Conservation (phyloP, 2,113 vertebrate genomes). For the Ailurus styani region DNA sequence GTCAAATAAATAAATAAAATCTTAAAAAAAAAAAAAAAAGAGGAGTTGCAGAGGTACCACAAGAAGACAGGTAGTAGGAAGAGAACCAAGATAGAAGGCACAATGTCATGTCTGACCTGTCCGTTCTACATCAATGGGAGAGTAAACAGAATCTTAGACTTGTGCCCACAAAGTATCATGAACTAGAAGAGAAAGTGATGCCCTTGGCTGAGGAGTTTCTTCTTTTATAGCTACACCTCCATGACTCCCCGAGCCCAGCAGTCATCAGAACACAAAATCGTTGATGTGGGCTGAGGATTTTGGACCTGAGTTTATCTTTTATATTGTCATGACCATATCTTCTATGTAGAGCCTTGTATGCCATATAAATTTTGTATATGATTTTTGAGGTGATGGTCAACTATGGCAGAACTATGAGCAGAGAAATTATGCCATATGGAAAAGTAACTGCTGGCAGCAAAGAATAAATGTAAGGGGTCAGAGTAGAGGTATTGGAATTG, state of each 20-base stretch:
- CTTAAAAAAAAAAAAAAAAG: too few species aligned
- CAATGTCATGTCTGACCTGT: background rate
- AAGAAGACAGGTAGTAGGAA: background rate
- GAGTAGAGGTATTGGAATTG: background rate
- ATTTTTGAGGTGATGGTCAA: background rate
- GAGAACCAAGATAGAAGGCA: constrained; percentile 9
- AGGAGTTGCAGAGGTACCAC: background rate
- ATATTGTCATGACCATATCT: background rate
- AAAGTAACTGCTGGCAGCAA: background rate
- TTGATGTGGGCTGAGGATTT: background rate
- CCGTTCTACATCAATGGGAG: constrained; percentile 66
- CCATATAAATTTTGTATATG: background rate
- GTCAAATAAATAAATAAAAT: too few species aligned
- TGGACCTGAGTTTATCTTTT: background rate
- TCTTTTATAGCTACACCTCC: background rate
- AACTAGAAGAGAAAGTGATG: constrained; percentile 75
- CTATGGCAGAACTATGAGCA: background rate
- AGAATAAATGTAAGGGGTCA: background rate
- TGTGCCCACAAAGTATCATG: constrained; percentile 56
- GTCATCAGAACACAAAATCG: background rate
- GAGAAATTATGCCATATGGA: background rate
- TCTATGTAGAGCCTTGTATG: background rate
- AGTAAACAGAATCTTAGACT: constrained; percentile 71
- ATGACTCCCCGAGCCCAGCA: background rate
- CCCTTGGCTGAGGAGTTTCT: constrained; percentile 11